Percentiles rank a stretch among this genome's conserved stretches.
Evolutionary conservation across 1,140 invertebrate genomes (phyloP).

Genomic region (Drosophila lini): DNA sequence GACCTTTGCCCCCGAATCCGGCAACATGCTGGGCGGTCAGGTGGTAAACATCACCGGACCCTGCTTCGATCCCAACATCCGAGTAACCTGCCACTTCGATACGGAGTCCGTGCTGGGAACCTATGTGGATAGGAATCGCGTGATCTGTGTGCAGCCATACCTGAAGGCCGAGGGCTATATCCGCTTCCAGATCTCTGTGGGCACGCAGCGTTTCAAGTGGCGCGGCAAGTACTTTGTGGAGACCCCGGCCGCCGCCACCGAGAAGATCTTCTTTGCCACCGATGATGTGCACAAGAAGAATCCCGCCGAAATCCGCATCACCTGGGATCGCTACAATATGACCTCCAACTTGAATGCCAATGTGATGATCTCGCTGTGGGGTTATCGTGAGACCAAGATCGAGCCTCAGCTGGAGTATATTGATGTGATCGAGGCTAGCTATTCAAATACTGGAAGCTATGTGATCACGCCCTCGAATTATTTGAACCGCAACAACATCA

Average conservation of each 20-base stretch:
- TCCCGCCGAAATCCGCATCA: slow-evolving; percentile 90
- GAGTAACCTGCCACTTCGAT: slow-evolving; percentile 93
- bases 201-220: slow-evolving; percentile 94
- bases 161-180: slow-evolving; percentile 96
- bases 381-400: slow-evolving; percentile 93
- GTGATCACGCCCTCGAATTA: slow-evolving; percentile 89
- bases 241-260: slow-evolving; percentile 92
- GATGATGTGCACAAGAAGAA: slow-evolving; percentile 89
- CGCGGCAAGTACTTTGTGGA: slow-evolving; percentile 96
- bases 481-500: slow-evolving; percentile 88
- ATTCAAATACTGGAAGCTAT: slow-evolving; percentile 88
- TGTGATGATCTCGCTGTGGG: slow-evolving; percentile 93
- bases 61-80: slow-evolving; percentile 90
- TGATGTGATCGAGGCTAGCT: slow-evolving; percentile 87
- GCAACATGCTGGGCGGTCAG: slow-evolving; percentile 93
- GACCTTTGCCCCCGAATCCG: slow-evolving; percentile 95
- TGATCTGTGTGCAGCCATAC: slow-evolving; percentile 94
- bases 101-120: slow-evolving; percentile 90
- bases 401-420: slow-evolving; percentile 87
- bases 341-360: slow-evolving; percentile 91
- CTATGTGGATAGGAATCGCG: slow-evolving; percentile 91
- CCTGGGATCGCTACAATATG: slow-evolving; percentile 93
- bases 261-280: slow-evolving; percentile 92
- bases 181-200: slow-evolving; percentile 93
- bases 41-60: slow-evolving; percentile 98